Evolutionary conservation across 2,797 vertebrate genomes (phyloP).

Genomic region (Clarias laeviceps): DNA sequence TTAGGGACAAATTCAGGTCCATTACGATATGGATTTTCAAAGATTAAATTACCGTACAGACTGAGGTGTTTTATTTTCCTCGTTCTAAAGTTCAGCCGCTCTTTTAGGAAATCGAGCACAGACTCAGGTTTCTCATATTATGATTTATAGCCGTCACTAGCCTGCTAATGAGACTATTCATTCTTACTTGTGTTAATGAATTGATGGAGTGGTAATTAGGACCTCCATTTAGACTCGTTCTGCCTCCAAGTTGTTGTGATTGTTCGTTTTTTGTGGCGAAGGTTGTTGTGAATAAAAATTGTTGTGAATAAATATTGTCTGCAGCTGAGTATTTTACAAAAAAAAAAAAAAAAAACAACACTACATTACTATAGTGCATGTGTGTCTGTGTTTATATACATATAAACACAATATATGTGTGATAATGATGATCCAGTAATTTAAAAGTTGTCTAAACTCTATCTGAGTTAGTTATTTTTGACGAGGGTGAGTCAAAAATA

Average conservation of each 20-base stretch:
- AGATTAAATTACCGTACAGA: conserved; percentile 36
- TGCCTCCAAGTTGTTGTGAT: conserved; percentile 52
- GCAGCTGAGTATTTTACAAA: background rate
- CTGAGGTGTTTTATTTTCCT: conserved; percentile 52
- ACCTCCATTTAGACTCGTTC: conserved; percentile 58
- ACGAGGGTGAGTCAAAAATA: no score
- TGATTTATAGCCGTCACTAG: conserved; percentile 70
- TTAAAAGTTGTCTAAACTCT: background rate
- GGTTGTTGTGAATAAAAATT: background rate
- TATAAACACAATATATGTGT: no score
- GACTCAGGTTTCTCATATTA: conserved; percentile 59
- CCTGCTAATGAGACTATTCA: conserved; percentile 75
- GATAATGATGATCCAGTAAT: background rate
- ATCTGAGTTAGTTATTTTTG: background rate
- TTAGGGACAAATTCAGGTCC: conserved; percentile 29
- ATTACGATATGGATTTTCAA: conserved; percentile 41
- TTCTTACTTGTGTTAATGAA: conserved; percentile 75
- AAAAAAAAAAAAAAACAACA: no score
- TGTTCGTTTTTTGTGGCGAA: background rate
- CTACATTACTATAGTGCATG: no score
- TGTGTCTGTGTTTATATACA: no score
- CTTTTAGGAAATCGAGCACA: conserved; percentile 59
- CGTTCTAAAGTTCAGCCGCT: conserved; percentile 67
- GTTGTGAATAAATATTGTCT: background rate
- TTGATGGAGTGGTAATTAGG: conserved; percentile 69